phyloP scores from a whole-genome alignment of 2,888 invertebrate species.

The Conus canariensis region DNA sequence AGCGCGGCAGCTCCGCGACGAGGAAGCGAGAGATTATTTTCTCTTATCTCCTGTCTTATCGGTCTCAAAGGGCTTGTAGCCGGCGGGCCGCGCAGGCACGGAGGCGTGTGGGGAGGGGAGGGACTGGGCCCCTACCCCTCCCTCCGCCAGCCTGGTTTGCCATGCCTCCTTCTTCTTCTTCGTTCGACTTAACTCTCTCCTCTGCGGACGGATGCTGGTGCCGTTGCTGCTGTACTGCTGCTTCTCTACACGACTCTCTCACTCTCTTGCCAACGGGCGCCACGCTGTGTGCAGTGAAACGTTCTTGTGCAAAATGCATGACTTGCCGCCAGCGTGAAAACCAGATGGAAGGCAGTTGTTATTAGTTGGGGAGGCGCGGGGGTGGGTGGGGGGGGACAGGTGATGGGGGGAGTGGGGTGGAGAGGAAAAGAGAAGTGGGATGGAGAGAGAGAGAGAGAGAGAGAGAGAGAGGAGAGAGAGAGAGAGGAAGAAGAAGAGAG shows the following conservation, averaged over 20 bases:
- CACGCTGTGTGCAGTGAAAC: not conserved
- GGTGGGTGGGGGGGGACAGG: not conserved
- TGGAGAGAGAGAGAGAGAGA: not conserved
- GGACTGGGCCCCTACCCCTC: not conserved
- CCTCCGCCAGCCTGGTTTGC: not conserved
- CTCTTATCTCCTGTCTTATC: conserved; percentile 32
- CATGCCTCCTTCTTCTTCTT: not conserved
- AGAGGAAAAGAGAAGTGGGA: not conserved
- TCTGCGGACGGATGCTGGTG: not conserved
- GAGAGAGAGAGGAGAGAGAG: conserved; percentile 14
- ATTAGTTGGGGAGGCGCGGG: not conserved
- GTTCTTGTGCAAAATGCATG: conserved; percentile 28
- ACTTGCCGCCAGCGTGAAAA: conserved; percentile 25
- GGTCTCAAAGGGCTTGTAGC: conserved; percentile 24
- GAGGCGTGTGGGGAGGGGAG: not conserved
- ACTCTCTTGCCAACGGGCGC: not conserved
- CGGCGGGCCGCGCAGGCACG: not conserved
- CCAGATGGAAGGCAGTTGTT: conserved; percentile 10
- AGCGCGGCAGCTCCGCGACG: conserved; percentile 27
- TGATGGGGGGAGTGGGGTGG: not conserved
- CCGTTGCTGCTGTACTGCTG: not conserved
- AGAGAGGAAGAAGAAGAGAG: not conserved
- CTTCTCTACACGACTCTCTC: not conserved
- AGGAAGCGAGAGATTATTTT: conserved; percentile 34
- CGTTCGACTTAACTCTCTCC: no score